Conservation (phyloP, 35 echinoderm and acorn worm species). For the Ptychodera flava region DNA sequence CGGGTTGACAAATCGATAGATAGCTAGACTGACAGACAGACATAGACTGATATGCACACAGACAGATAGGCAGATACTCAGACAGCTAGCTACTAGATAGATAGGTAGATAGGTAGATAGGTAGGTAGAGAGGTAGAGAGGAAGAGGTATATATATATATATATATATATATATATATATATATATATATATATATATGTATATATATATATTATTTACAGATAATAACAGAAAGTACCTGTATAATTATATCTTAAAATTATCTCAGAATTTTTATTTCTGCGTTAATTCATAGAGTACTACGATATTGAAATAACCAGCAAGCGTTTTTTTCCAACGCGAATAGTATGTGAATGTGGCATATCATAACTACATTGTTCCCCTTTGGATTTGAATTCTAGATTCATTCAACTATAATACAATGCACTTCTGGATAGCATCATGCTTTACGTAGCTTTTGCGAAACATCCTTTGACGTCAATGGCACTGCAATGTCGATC, state of each 20-base stretch:
- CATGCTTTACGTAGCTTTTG: too few relatives aligned
- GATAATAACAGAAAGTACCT: background rate
- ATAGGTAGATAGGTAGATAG: background rate
- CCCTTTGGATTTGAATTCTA: too few relatives aligned
- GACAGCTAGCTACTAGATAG: background rate
- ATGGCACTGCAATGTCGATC: too few relatives aligned
- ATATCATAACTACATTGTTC: too few relatives aligned
- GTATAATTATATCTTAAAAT: background rate
- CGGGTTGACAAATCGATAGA: background rate
- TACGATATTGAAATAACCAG: background rate
- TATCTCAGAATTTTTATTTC: too few relatives aligned
- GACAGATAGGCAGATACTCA: background rate
- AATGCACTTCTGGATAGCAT: too few relatives aligned
- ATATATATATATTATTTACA: background rate
- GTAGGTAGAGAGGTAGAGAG: background rate
- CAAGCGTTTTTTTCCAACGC: background rate
- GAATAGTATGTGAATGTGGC: background rate
- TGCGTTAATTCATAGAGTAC: background rate
- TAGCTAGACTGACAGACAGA: background rate
- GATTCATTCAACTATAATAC: too few relatives aligned
- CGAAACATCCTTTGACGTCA: too few relatives aligned
- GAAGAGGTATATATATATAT: background rate
- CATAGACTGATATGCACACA: background rate
- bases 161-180: slow-evolving; percentile 3
- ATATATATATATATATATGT: background rate